Percentiles rank a stretch among this genome's conserved stretches.
These are phyloP conservation scores for Lepus townsendii DNA, from an alignment of 2,797 vertebrate species.

Conservation along the genomic window DNA sequence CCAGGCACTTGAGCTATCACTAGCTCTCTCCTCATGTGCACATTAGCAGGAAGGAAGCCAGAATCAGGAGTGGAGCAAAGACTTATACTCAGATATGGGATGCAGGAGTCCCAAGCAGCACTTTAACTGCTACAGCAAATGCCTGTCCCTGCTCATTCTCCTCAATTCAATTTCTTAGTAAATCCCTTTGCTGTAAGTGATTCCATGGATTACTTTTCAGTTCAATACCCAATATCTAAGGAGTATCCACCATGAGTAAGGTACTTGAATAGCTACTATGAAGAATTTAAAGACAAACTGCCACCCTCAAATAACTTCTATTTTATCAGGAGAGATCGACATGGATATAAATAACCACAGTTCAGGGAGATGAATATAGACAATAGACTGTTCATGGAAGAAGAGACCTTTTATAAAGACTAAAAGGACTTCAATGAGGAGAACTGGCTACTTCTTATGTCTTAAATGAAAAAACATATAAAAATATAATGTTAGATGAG, in stretches of 20 bases:
- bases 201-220: background rate
- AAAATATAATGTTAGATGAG: background rate
- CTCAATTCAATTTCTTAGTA: background rate
- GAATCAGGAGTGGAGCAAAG: too few relatives aligned
- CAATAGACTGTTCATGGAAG: background rate
- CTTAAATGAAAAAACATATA: background rate
- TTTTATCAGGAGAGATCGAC: background rate
- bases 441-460: background rate
- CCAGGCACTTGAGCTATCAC: too few relatives aligned
- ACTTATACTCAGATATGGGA: too few relatives aligned
- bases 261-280: background rate
- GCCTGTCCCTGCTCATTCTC: background rate
- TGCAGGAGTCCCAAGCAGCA: too few relatives aligned
- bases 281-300: background rate
- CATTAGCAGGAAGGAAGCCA: too few relatives aligned
- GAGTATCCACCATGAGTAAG: background rate
- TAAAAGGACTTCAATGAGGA: background rate
- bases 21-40: too few relatives aligned
- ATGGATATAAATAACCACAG: background rate
- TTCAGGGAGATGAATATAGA: background rate
- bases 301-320: background rate
- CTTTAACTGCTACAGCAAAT: too few relatives aligned
- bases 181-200: conserved; percentile 30
- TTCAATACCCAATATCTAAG: background rate
- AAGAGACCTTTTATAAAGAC: background rate